Evolutionary conservation across 2,797 vertebrate genomes (phyloP).

Genomic region (Hydrolagus colliei): DNA sequence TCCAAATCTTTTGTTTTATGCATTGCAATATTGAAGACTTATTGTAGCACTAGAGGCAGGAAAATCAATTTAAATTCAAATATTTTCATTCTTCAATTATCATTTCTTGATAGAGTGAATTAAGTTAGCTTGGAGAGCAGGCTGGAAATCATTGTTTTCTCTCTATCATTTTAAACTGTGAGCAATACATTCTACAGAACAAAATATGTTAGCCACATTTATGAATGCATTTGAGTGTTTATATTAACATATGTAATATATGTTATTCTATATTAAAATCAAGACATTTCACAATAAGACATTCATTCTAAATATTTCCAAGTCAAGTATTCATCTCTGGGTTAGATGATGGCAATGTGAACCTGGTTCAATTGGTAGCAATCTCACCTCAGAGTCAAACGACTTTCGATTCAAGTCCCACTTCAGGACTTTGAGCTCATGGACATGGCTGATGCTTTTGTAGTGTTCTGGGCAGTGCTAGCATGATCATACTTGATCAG

Average conservation of each 20-base stretch:
- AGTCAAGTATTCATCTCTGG: too few species aligned
- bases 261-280: constrained; percentile 14
- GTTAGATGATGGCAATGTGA: too few species aligned
- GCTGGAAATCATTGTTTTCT: not conserved
- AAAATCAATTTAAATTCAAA: constrained; percentile 30
- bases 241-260: constrained; percentile 6
- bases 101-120: constrained; percentile 9
- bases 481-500: too few species aligned
- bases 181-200: not conserved
- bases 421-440: too few species aligned
- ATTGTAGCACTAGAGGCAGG: constrained; percentile 17
- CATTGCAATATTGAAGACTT: not conserved
- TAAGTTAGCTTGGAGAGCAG: not conserved
- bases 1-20: constrained; percentile 17
- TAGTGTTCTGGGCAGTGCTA: too few species aligned
- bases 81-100: constrained; percentile 19
- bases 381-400: too few species aligned
- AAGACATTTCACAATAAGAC: not conserved
- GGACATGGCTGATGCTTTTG: too few species aligned
- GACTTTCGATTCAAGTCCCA: too few species aligned
- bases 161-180: constrained; percentile 2
- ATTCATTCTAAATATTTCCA: not conserved
- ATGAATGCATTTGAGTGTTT: not conserved
- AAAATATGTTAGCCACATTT: not conserved
- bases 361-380: too few species aligned